phyloP scores from a whole-genome alignment of 1,140 invertebrate genomes.

The Himalopsyche phryganea region DNA sequence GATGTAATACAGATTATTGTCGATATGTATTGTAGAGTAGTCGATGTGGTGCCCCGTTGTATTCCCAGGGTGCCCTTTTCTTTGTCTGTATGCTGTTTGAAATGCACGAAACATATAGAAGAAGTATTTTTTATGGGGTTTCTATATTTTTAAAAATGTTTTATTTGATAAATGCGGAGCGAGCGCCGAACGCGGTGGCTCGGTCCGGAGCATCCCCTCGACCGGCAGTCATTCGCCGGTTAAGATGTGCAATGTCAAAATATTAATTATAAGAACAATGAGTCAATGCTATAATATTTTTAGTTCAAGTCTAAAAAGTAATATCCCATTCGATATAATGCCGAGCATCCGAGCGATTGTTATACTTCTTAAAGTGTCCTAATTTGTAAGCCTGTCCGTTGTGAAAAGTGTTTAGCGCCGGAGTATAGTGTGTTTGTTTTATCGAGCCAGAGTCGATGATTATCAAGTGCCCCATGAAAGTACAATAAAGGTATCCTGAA shows the following conservation, averaged over 20 bases:
- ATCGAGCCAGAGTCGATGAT: conserved; percentile 13
- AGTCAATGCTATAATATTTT: conserved; percentile 34
- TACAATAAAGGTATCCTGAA: conserved; percentile 39
- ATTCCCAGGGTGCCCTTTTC: conserved; percentile 49
- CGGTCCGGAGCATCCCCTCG: too few species aligned
- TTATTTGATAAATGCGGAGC: conserved; percentile 29
- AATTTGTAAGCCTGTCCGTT: conserved; percentile 26
- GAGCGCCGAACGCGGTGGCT: conserved; percentile 16
- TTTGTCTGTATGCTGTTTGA: conserved; percentile 58
- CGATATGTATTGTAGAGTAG: conserved; percentile 46
- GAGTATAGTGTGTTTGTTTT: conserved; percentile 26
- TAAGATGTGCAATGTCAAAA: conserved; percentile 32
- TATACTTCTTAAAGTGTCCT: conserved; percentile 17
- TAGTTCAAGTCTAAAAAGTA: conserved; percentile 29
- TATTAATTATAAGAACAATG: conserved; percentile 33
- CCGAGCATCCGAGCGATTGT: conserved; percentile 27
- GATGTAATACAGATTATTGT: conserved; percentile 33
- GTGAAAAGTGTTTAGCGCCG: too few species aligned
- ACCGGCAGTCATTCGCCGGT: conserved; percentile 15
- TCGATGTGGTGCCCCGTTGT: conserved; percentile 51
- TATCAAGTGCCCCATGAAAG: conserved; percentile 34
- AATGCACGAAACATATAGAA: conserved; percentile 59
- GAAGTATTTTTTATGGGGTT: conserved; percentile 41
- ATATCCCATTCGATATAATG: conserved; percentile 23
- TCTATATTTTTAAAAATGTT: conserved; percentile 28